Percentiles rank a stretch among this genome's conserved stretches.
Conservation (phyloP, 2,113 vertebrate genomes). For the Lamprotornis superbus region DNA sequence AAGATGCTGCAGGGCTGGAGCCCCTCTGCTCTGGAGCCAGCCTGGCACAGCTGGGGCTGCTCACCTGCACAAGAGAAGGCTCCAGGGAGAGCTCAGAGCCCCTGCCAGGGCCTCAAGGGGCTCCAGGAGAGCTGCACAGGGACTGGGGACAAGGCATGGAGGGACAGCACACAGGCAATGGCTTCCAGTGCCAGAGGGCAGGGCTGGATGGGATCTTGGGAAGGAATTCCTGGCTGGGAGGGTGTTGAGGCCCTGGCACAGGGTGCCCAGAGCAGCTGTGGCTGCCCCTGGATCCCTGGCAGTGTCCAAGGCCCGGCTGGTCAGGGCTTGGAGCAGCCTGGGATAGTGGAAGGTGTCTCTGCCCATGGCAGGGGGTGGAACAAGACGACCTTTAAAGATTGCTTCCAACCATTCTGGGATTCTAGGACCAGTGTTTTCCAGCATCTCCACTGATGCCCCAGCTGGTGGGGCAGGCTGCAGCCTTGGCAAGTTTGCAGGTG, state of each 20-base stretch:
- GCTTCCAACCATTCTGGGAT: background rate
- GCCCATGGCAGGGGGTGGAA: accelerated
- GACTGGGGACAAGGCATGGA: background rate
- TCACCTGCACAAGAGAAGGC: background rate
- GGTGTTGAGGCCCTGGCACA: background rate
- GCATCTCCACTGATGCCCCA: background rate
- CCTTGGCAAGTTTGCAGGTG: background rate
- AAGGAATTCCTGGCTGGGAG: background rate
- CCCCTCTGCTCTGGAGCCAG: background rate
- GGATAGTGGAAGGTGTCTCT: accelerated
- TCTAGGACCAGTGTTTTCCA: background rate
- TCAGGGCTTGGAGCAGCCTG: accelerated
- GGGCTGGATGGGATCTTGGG: accelerated
- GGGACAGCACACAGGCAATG: background rate
- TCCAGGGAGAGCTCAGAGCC: background rate
- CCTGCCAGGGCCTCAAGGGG: background rate
- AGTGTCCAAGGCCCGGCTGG: accelerated
- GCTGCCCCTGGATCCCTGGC: background rate
- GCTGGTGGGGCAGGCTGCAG: background rate
- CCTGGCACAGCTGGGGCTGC: background rate
- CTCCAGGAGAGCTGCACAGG: background rate
- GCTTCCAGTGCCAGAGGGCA: background rate
- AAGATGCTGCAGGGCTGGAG: background rate
- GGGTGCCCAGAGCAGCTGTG: background rate
- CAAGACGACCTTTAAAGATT: background rate